A percentile compares a stretch with the other conserved stretches of the same genome.
Evolutionary conservation across 2,888 invertebrate species (phyloP).

Genomic region (Leptinotarsa tumamoca): DNA sequence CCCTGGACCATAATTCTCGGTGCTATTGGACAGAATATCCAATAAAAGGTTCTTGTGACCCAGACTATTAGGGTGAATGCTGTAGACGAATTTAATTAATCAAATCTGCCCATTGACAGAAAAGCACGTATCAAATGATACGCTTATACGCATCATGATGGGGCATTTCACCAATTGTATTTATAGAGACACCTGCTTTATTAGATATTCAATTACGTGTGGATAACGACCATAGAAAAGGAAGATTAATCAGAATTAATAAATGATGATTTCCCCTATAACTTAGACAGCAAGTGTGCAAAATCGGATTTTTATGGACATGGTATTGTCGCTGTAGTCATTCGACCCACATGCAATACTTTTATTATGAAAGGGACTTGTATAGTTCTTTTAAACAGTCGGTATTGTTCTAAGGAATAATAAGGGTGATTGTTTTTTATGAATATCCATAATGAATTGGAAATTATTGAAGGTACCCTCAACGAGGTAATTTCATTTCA

Average conservation of each 20-base stretch:
- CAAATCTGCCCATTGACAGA: slow-evolving; percentile 4
- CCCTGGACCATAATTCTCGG: too few relatives aligned
- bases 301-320: slow-evolving; percentile 25
- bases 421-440: neutral
- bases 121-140: slow-evolving; percentile 2
- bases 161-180: slow-evolving; percentile 27
- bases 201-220: slow-evolving; percentile 61
- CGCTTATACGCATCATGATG: slow-evolving; percentile 20
- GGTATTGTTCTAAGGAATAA: neutral
- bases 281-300: slow-evolving; percentile 39
- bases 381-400: neutral
- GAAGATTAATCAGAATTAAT: slow-evolving; percentile 52
- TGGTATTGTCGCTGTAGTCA: neutral
- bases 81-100: neutral
- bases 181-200: slow-evolving; percentile 55
- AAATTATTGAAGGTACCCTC: too few relatives aligned
- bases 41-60: too few relatives aligned
- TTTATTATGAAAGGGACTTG: neutral
- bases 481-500: too few relatives aligned
- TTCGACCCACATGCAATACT: slow-evolving; percentile 5
- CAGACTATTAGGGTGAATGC: too few relatives aligned
- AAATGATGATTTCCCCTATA: slow-evolving; percentile 36
- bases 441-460: neutral
- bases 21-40: too few relatives aligned
- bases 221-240: slow-evolving; percentile 54